Base-by-base conservation (phyloP, 2,888 invertebrate genomes). In the Alsophila aescularia region DNA sequence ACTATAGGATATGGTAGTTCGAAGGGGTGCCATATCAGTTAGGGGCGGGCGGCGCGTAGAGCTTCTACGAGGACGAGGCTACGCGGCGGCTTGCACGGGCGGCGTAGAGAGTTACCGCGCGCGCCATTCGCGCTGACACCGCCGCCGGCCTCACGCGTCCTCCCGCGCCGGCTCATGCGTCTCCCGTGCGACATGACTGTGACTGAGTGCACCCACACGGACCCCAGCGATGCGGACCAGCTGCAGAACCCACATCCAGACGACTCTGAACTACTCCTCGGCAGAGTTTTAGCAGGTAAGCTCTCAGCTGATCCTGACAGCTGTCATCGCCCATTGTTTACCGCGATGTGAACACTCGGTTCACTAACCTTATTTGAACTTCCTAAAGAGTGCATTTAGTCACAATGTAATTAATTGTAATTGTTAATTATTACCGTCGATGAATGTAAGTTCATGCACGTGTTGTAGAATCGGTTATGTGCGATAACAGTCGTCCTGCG, bases 111-210 rank as follows among this genome's bases (percentile, higher is more conserved):
- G n/a, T n/a, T n/a, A 77, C 62, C 61, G 56, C 77, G 81, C 81
- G 80, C 83, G 89, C 86, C 92, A 89, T 88, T 90, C 90, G 88
- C 80, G 89, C 77, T 75, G 78, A 77, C 85, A 86, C 87, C 90
- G 90, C 84, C 90, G 88, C 79, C 88, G 88, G 84, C 78, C 87
- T 81, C 90, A 90, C 89, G 89, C 89, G 90, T 79, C 70, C 79
- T 63, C 68, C 65, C 73, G 83, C 81, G 84, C 70, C 80, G 87
- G 81, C 79, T 76, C 77, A 89, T 88, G 90, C 90, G 81, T 78
- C 83, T 87, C 79, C 82, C 82, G 77, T 66, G 69, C 74, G 77
- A 72, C 72, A 91, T 90, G 90, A 90, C 90, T 78, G 88, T 90
- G 79, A 90, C 90, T 60, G 90, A 90, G 83, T 87, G 85, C 82